Percentiles rank a stretch among this genome's conserved stretches.
Evolutionary conservation across 2,888 invertebrate genomes (phyloP).

Genomic region (Periphyllus acericola): DNA sequence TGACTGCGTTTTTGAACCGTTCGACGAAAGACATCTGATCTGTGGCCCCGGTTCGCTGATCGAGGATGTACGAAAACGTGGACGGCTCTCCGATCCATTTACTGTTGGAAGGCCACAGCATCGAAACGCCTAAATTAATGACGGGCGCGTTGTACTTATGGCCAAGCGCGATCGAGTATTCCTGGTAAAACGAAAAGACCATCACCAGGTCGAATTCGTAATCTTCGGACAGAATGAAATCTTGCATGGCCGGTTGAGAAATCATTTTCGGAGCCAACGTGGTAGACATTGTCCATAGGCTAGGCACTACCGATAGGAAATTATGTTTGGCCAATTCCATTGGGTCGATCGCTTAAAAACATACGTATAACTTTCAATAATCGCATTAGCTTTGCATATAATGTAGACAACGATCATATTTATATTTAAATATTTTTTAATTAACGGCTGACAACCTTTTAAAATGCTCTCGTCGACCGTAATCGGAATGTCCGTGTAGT

Average conservation of each 20-base stretch:
- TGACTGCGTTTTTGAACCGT: conserved; percentile 42
- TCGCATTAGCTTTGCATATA: too few species aligned
- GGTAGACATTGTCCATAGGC: neutral
- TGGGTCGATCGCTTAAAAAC: conserved; percentile 27
- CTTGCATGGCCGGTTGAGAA: conserved; percentile 30
- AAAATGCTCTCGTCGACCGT: neutral
- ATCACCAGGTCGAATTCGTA: conserved; percentile 44
- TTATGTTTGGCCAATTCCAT: conserved; percentile 12
- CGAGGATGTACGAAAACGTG: conserved; percentile 57
- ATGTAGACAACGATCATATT: too few species aligned
- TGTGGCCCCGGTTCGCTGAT: conserved; percentile 37
- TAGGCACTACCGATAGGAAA: conserved; percentile 2
- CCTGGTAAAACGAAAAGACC: conserved; percentile 53
- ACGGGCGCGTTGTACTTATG: conserved; percentile 58
- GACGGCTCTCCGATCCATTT: conserved; percentile 58
- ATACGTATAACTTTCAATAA: too few species aligned
- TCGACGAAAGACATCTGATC: conserved; percentile 52
- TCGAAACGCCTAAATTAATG: conserved; percentile 48
- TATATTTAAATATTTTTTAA: too few species aligned
- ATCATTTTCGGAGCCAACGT: neutral
- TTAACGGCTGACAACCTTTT: neutral
- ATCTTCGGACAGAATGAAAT: conserved; percentile 37
- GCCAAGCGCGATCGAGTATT: conserved; percentile 41
- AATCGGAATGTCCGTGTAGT: conserved; percentile 53
- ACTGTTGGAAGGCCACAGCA: conserved; percentile 41